Conservation (phyloP, 2,797 vertebrate genomes). For the Gymnoscopelus braueri region DNA sequence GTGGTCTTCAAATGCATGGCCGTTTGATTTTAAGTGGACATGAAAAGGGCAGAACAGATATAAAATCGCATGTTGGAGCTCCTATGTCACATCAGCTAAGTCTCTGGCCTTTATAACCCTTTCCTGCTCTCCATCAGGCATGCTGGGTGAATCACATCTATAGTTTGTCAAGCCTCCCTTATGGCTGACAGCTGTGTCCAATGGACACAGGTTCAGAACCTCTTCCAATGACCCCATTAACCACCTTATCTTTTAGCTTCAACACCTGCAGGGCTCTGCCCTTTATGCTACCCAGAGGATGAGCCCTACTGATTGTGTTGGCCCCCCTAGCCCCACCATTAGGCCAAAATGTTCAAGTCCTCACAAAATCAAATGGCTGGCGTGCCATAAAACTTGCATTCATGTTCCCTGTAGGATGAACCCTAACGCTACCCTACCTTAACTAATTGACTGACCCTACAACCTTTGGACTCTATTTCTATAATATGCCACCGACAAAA, state of each 20-base stretch:
- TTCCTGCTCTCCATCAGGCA: constrained; percentile 8
- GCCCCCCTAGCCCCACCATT: too few species aligned
- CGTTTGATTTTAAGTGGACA: constrained; percentile 66
- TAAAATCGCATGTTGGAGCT: constrained; percentile 56
- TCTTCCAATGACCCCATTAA: not conserved
- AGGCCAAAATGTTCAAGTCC: too few species aligned
- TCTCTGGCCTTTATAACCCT: constrained; percentile 32
- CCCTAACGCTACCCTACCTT: too few species aligned
- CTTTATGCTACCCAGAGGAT: too few species aligned
- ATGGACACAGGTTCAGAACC: not conserved
- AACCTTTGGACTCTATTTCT: too few species aligned
- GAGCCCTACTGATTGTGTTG: too few species aligned
- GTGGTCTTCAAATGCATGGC: constrained; percentile 32
- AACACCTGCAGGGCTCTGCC: too few species aligned
- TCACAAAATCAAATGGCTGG: too few species aligned
- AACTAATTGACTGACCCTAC: too few species aligned
- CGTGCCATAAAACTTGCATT: too few species aligned
- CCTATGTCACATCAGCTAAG: constrained; percentile 63
- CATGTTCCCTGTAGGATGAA: too few species aligned
- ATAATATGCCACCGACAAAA: too few species aligned
- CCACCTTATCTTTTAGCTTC: not conserved
- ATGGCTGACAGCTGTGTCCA: constrained; percentile 22
- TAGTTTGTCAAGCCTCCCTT: constrained; percentile 32
- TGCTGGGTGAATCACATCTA: constrained; percentile 58
- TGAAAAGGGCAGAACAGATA: constrained; percentile 72